phyloP scores from a whole-genome alignment of 2,113 vertebrate species.

The Romanogobio albipinnatus region DNA sequence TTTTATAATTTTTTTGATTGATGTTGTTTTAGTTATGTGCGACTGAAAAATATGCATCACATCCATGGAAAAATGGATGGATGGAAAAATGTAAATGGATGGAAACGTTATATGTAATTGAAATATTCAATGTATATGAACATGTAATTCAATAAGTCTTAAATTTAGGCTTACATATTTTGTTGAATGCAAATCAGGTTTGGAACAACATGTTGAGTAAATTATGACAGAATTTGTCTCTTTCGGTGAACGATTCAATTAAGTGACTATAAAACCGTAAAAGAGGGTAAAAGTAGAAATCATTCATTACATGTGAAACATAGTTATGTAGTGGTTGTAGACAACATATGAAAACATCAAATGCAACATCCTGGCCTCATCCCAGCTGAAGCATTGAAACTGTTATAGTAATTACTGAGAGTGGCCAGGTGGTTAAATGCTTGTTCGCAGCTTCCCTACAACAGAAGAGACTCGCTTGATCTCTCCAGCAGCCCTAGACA shows the following conservation, averaged over 20 bases:
- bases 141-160: no score
- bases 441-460: constrained; percentile 45
- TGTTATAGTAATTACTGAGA: constrained; percentile 55
- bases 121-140: neutral
- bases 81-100: neutral
- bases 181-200: neutral
- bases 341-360: constrained; percentile 21
- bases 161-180: neutral
- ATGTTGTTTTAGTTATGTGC: neutral
- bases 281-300: neutral
- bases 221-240: neutral
- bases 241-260: neutral
- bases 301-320: neutral
- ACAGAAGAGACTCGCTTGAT: constrained; percentile 41
- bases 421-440: constrained; percentile 48
- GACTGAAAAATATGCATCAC: neutral
- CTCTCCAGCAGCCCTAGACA: constrained; percentile 43
- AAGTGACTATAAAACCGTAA: neutral
- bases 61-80: no score
- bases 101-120: neutral
- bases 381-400: constrained; percentile 37
- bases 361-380: neutral
- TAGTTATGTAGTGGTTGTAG: neutral
- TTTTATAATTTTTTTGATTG: no score
- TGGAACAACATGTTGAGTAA: no score